Evolutionary conservation across 2,113 vertebrate genomes (phyloP), one percentile per base, ranked within the genome.

Genomic region (Megaceryle torquata): DNA sequence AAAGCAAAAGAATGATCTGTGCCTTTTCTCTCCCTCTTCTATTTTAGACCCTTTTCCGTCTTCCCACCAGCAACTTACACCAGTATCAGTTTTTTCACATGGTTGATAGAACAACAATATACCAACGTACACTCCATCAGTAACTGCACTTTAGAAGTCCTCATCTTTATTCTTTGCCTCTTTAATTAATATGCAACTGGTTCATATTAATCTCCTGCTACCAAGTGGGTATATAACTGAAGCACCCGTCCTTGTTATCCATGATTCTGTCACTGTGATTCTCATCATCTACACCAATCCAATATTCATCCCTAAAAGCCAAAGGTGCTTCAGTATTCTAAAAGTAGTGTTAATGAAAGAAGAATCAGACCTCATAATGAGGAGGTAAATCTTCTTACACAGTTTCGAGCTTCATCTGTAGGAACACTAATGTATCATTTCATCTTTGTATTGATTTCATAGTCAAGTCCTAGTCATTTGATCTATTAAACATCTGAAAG

Each of bases 401-500:
- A 21, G 24, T 59, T 84, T 33, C 72, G 46, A 9, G 8, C 20
- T 67, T 80, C 50, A 77, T 82, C 35, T 89, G 69, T 54, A 86
- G 91, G n/a, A 91, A 28, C 14, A 5, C 37, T 80, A 88, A 96
- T 60, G 71, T 56, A 86, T 88, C 64, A 90, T 93, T 93, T 95
- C 64, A 92, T 95, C 82, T 88, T 44, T 14, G 12, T 44, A 89
- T 92, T 91, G 94, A 97, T 96, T 96, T 68, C 82, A n/a, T 29
- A 59, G 1, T 41, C 65, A 60, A 60, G 35, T 79, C 79, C 57
- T 70, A 61, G 82, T 60, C 64, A 90, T 84, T 75, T 88, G 65
- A 96, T 94, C 90, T 92, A 87, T 86, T 95, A 89, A 93, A 88
- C 82, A 92, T 94, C 69, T 81, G 72, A 91, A 87, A 46, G 29